Base-by-base conservation (phyloP, 2,888 invertebrate species). In the Drosophila koepferae region DNA sequence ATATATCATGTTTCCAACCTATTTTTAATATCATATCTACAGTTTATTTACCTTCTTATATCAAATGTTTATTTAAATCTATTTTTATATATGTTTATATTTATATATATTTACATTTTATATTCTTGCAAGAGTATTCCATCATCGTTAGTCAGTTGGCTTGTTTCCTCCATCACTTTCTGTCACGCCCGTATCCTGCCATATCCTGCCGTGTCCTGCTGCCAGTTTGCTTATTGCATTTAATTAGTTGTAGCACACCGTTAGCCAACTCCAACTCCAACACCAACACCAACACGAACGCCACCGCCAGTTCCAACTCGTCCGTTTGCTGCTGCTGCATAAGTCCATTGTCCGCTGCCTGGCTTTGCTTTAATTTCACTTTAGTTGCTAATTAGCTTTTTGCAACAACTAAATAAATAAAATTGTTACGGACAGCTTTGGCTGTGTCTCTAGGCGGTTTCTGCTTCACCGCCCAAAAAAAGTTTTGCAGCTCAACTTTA, bases 201-300 rank as follows among this genome's bases (percentile, higher is more conserved):
- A 31, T 49, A 51, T 34, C 49, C 49, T 51, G 49, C 36, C 68
- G 55, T 60, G 69, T 60, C 64, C 31, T 38, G 53, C 53, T 86
- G 73, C 82, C 80, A 70, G 44, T 62, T 78, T 74, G 79, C 83
- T 89, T 90, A 89, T 89, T 91, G 91, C 89, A 88, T 84, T 85
- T 91, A 91, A 91, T 91, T 91, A 91, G 91, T 91, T 91, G 90
- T 91, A 89, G 89, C 88, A 87, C 85, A 87, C 82, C 74, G 83
- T 71, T 55, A 63, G 31, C 51, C 59, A 60, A 28, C 68, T 40
- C 44, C 44, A 46, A n/a, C 55, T 7, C 55, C 28, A 31, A 28
- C 55, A 1, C n/a, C 10, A 10, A 28, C 40, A 4, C 40, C 40
- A n/a, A n/a, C n/a, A n/a, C n/a, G n/a, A n/a, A n/a, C n/a, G n/a